Base-by-base conservation (phyloP, 1,140 invertebrate genomes). In the Panonychus citri region DNA sequence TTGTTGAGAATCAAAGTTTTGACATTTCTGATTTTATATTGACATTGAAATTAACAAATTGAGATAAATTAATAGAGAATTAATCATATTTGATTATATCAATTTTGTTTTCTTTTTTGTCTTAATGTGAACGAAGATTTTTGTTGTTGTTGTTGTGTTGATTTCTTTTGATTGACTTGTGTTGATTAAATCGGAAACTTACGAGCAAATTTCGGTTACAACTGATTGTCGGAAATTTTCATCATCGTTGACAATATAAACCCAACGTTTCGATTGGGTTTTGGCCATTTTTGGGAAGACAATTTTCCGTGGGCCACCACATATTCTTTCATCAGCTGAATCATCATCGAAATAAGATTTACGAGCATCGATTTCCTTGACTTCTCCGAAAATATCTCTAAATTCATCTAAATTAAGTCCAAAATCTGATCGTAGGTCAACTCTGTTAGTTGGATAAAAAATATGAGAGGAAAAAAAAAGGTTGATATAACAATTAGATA, bases 251-350 rank as follows among this genome's bases (percentile, higher is more conserved):
- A 76, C 70, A 24, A 78, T 68, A 39, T 68, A 76, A 34, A 75
- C 68, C 74, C 74, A 77, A 50, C 76, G 70, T 4, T 69, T 67
- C 4, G 70, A 64, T 54, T 70, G 68, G 50, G 67, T 75, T 57
- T 68, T 59, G 0, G 69, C 74, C 8, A 65, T 62, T 62, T 69
- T 69, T 2, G 74, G 74, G 55, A 63, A 74, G 30, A 73, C 66
- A 2, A 73, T 58, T 19, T 52, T 52, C 0, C 56, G 65, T 57
- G 60, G 69, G 67, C 70, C 72, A 43, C 49, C 64, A 64, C 59
- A 78, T 62, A 71, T 72, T 5, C 80, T 81, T 61, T 83, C 8
- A 69, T 86, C 5, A 73, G 85, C 61, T 81, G 85, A 75, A 7
- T 46, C 43, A 76, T 83, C 0, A 85, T 58, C 57, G 1, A 42